Evolutionary conservation across 2,888 invertebrate genomes (phyloP).

Genomic region (Pharmacophagus antenor): DNA sequence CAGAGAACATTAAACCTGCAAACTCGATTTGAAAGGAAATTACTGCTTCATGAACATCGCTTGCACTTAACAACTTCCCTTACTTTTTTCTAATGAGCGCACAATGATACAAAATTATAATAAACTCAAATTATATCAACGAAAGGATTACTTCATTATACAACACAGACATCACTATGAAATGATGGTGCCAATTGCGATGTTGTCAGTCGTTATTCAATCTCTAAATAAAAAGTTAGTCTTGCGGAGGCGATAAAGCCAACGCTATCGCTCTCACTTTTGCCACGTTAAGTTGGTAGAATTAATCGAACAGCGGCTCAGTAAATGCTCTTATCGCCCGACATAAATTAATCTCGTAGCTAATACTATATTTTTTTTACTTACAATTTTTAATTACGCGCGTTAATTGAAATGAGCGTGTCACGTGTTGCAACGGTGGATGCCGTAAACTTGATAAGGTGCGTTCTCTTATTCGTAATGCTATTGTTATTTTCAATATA

Average conservation of each 20-base stretch:
- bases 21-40: too few species aligned
- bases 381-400: conserved; percentile 72
- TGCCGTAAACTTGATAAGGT: conserved; percentile 18
- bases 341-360: conserved; percentile 71
- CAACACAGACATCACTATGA: too few species aligned
- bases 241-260: conserved; percentile 4
- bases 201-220: neutral
- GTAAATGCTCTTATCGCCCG: conserved; percentile 70
- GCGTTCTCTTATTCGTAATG: conserved; percentile 6
- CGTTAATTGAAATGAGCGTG: conserved; percentile 70
- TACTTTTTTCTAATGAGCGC: too few species aligned
- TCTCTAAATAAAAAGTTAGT: neutral
- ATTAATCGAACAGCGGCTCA: conserved; percentile 67
- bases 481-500: conserved; percentile 1
- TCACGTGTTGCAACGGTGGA: conserved; percentile 36
- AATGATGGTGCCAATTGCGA: neutral
- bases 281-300: conserved; percentile 46
- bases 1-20: too few species aligned
- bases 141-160: too few species aligned
- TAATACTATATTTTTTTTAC: conserved; percentile 67
- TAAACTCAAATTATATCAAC: too few species aligned
- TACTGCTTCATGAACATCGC: too few species aligned
- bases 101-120: too few species aligned
- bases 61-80: too few species aligned
- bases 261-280: conserved; percentile 3